A percentile compares a stretch with the other conserved stretches of the same genome.
Conservation (phyloP, 2,113 vertebrate genomes). For the Rhegmatorhina hoffmannsi region DNA sequence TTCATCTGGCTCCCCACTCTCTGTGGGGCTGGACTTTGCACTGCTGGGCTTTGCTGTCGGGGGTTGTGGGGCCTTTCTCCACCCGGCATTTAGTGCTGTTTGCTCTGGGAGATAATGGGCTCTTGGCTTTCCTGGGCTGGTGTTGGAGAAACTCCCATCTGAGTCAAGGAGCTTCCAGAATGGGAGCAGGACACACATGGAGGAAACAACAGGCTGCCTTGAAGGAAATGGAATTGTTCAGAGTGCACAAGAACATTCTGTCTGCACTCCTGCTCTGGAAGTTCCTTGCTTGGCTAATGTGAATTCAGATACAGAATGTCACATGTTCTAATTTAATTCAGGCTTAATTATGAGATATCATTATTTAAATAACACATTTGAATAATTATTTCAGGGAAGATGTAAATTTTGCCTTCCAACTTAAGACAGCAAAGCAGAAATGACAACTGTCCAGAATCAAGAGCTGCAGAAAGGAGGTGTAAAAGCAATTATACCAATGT, state of each 20-base stretch:
- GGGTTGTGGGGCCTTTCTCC: background rate
- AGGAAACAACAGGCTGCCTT: background rate
- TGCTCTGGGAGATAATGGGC: background rate
- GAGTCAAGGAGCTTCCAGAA: background rate
- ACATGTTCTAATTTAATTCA: background rate
- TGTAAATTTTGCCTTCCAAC: background rate
- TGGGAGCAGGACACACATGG: background rate
- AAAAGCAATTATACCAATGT: background rate
- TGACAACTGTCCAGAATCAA: background rate
- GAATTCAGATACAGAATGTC: background rate
- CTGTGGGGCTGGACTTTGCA: background rate
- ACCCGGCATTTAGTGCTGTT: constrained; percentile 4
- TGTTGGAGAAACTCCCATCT: background rate
- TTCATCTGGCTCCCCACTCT: background rate
- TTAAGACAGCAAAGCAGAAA: background rate
- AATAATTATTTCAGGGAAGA: background rate
- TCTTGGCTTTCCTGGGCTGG: background rate
- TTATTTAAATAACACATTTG: background rate
- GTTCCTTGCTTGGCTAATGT: background rate
- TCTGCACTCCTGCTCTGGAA: background rate
- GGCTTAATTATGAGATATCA: background rate
- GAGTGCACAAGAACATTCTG: background rate
- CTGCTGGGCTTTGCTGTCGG: background rate
- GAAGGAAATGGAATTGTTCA: background rate
- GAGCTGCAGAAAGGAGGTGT: background rate